Percentiles rank a stretch among this genome's conserved stretches.
Conservation (phyloP, 2,888 invertebrate species). For the Aspidiotus destructor region DNA sequence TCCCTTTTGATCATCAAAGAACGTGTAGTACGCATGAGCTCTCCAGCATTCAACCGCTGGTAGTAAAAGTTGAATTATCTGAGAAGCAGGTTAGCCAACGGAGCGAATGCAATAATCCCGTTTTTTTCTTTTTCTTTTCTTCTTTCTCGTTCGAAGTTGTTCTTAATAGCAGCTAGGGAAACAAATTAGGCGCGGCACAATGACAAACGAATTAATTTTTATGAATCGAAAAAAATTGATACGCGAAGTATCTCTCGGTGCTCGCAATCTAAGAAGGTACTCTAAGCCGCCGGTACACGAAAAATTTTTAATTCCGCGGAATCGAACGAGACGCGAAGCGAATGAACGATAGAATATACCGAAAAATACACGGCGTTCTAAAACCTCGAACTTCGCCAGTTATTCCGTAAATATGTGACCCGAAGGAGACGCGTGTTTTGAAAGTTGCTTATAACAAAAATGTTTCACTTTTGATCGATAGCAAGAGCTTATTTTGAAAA, state of each 20-base stretch:
- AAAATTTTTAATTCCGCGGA: too few species aligned
- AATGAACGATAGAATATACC: neutral
- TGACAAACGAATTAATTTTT: too few species aligned
- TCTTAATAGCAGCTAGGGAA: too few species aligned
- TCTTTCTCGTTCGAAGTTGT: too few species aligned
- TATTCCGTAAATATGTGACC: constrained; percentile 15
- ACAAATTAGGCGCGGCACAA: too few species aligned
- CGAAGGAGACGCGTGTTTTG: constrained; percentile 23
- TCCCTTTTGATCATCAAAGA: neutral
- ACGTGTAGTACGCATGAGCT: constrained; percentile 26
- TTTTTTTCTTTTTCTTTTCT: neutral
- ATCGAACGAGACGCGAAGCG: too few species aligned
- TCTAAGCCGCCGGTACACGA: too few species aligned
- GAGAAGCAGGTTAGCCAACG: constrained; percentile 30
- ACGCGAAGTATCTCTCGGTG: too few species aligned
- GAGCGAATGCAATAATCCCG: constrained; percentile 25
- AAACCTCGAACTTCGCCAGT: constrained; percentile 5
- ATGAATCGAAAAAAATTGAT: too few species aligned
- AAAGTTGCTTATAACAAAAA: constrained; percentile 3
- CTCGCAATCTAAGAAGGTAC: too few species aligned
- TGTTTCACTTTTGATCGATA: constrained; percentile 3
- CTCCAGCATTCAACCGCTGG: constrained; percentile 13
- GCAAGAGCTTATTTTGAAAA: neutral
- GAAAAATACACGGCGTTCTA: neutral
- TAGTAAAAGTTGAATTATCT: constrained; percentile 22